Evolutionary conservation across 35 echinoderm and acorn worm genomes (phyloP), one percentile per base, ranked within the genome.

Genomic region (Heliocidaris erythrogramma): DNA sequence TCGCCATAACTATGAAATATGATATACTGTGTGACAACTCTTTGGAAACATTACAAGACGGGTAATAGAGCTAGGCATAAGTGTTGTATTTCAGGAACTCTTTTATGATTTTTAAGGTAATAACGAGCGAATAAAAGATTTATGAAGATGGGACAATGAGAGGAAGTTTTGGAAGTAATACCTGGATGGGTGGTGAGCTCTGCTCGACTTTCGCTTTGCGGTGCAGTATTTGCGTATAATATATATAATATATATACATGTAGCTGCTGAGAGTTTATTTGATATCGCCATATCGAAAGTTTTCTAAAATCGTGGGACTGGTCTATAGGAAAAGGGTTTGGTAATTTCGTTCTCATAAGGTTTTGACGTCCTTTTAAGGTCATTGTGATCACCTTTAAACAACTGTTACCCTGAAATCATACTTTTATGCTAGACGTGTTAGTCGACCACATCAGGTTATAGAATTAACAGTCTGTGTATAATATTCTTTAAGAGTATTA

Each of bases 101-200:
- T 78, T 8, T 78, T 78, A 78, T 78, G 21, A 78, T 78, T 78
- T 78, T 78, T 18, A 5, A 27, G 11, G 52, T 56, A 42, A 42
- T 42, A 56, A 56, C 65, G 18, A 78, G 65, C 65, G 21, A 78
- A 78, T 78, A 78, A 78, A 78, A 78, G 65, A 78, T 78, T 78
- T 78, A 78, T 78, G 27, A 78, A 78, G 65, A 78, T 78, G n/a
- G 65, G 65, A 78, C 65, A 78, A 78, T 78, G 65, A 78, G 17
- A 78, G 65, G 65, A 78, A 78, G 65, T 78, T 78, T n/a, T 78
- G 65, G 27, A 78, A 78, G 65, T 24, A 78, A 69, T 78, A 78
- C 65, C 65, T 78, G 65, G 65, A 78, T 21, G 21, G 27, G 65
- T 27, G 65, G 21, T 8, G 60, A 78, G 27, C 27, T 78, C 21